Base-by-base conservation (phyloP, 2,797 vertebrate genomes). In the Rhynchotus rufescens region DNA sequence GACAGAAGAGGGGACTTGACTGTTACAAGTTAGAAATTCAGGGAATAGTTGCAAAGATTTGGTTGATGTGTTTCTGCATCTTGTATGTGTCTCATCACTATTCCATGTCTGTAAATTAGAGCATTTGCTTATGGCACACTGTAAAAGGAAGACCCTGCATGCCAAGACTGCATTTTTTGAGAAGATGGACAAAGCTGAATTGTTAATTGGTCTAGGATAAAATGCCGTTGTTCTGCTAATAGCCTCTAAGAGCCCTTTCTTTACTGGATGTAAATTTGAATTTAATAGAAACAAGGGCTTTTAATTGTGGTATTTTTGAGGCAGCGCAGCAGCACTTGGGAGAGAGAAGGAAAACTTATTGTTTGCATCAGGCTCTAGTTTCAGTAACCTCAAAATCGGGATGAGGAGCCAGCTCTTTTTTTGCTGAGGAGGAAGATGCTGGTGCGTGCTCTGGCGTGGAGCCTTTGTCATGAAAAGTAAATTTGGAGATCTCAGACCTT, bases 111-210 rank as follows among this genome's bases (percentile, higher is more conserved):
- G 69, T 49, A 49, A 49, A 49, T 80, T 6, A 57, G 68, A 68
- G 10, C 22, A 6, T 49, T 69, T 77, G 40, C 40, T 62, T 64
- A 8, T 25, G 79, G 69, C 32, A 23, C 36, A 45, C 26, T 21
- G 15, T 26, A 4, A 21, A 45, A 56, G 40, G 45, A 54, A 2
- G 5, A 23, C n/a, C 38, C 62, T 90, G 83, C 44, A 77, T 47
- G 78, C 51, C 9, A 54, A 15, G 23, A 69, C 9, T 32, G 60
- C 9, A 0, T 71, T 69, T 28, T 32, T 22, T 26, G 59, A 71
- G 84, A n/a, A 49, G 45, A 38, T 6, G 82, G 68, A 75, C 82
- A 83, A 82, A 94, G 81, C 74, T 28, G 57, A 68, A 84, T 80
- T 73, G 86, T 64, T 74, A 57, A 82, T 84, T 40, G 47, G 2